Base-by-base conservation (phyloP, 2,888 invertebrate species). In the Invenusta paracnida region DNA sequence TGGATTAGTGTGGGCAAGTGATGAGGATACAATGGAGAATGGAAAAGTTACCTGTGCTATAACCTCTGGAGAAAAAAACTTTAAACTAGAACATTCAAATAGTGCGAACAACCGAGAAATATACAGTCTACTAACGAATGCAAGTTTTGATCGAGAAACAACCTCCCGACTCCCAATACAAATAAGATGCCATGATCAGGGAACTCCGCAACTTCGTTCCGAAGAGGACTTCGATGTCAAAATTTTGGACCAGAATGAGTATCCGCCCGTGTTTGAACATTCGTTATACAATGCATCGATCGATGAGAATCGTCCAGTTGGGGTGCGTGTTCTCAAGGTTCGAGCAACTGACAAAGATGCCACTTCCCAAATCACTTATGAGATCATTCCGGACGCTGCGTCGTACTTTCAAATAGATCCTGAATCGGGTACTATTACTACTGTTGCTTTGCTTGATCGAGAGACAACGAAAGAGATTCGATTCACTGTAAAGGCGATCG, bases 211-310 rank as follows among this genome's bases (percentile, higher is more conserved):
- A 29, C 67, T 85, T 48, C 30, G 48, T 27, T 85, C 83, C 23
- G 85, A 85, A 30, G 84, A 48, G 48, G 67, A 85, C n/a, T 48
- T 85, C n/a, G 83, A 84, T 85, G 67, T 85, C 17, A 28, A 25
- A 31, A 27, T 85, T 1, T 29, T 31, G 0, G 85, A 85, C 48
- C 31, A 85, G 30, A 85, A 85, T 66, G 85, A 85, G 67, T 85
- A 30, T 27, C 30, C 82, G n/a, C 85, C 85, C 0, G 25, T 27
- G 31, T 85, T 85, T 85, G 79, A 73, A 29, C 29, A 28, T 81
- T 5, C 85, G 0, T n/a, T 25, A 29, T 30, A 30, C 29, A 30
- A 28, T 29, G 85, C 79, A n/a, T 81, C 81, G 17, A 17, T 85
- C 25, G 1, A 23, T 17, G 85, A 85, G 23, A 85, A 85, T 81